Base-by-base conservation (phyloP, 2,888 invertebrate species). In the Biston stratarius region DNA sequence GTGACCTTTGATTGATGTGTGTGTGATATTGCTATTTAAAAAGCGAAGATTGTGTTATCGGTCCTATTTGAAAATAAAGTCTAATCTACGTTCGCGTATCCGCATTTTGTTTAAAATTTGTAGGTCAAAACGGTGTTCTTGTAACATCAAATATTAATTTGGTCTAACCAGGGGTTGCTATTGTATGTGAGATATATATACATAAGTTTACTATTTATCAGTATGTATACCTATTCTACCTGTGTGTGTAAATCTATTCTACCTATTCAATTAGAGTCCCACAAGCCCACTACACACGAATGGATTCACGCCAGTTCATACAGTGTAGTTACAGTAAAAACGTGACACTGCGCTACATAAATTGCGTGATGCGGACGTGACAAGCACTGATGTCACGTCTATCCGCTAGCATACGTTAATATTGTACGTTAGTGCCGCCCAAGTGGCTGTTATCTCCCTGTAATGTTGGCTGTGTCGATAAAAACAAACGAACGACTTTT, bases 341-440 rank as follows among this genome's bases (percentile, higher is more conserved):
- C 66, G 61, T 66, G 57, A 61, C 61, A 58, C 12, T 56, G 65
- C 42, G 53, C 61, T 67, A 78, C 81, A 83, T 83, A 83, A 82
- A 84, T 83, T 81, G 77, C 75, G 74, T 76, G 76, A 75, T 68
- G 66, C 64, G 70, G 24, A 70, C 76, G 75, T 77, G 77, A 76
- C 71, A 55, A 60, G 56, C 10, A 12, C 47, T 11, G 55, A 62
- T 66, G 74, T 73, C 79, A 75, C 77, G 75, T 76, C 67, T 71
- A 0, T 14, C 58, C 53, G 36, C 52, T 63, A 55, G 56, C 59
- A 48, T 62, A 67, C 74, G 74, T 80, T 77, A 80, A 79, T 80
- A 80, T 78, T 76, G 77, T 70, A 77, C 73, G 71, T 59, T 61
- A 63, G 75, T 71, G 64, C 61, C 65, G 51, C 56, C 59, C 67